These are phyloP conservation scores for Sakesphorus luctuosus DNA, from an alignment of 2,113 vertebrate genomes.

Conservation along the genomic window DNA sequence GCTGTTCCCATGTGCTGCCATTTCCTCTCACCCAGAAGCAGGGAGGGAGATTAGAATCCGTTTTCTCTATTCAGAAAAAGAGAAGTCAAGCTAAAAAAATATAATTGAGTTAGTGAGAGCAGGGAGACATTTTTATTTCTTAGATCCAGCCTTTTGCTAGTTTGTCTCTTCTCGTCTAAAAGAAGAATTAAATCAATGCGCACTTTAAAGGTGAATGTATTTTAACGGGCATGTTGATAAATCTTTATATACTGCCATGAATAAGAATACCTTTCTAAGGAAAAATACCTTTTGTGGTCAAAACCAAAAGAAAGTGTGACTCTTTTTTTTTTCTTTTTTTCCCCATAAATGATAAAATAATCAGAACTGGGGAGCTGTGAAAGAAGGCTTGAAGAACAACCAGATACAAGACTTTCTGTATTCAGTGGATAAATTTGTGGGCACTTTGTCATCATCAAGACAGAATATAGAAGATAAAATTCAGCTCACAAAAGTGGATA, in stretches of 20 bases:
- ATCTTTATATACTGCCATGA: not conserved
- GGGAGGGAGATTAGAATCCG: not conserved
- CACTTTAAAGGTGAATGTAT: not conserved
- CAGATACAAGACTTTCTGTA: slow-evolving; percentile 78
- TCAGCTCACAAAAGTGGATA: slow-evolving; percentile 70
- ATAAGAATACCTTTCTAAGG: not conserved
- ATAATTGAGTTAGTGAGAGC: not conserved
- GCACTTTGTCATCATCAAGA: slow-evolving; percentile 73
- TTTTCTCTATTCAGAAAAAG: not conserved
- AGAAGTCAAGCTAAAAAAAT: not conserved
- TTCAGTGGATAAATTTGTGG: slow-evolving; percentile 78
- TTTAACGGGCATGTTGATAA: not conserved
- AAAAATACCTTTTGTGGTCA: not conserved
- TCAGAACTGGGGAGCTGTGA: slow-evolving; percentile 79
- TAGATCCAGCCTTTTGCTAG: not conserved
- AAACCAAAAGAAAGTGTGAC: not conserved
- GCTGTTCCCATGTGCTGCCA: not conserved
- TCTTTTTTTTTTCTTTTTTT: not conserved
- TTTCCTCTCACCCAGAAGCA: not conserved
- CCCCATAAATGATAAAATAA: not conserved
- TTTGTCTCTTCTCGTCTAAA: not conserved
- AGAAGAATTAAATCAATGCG: not conserved
- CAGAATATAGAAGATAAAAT: slow-evolving; percentile 78
- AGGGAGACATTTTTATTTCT: not conserved
- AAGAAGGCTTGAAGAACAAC: slow-evolving; percentile 69